Evolutionary conservation across 2,797 vertebrate species (phyloP).

Genomic region (Dromococcyx pavoninus): DNA sequence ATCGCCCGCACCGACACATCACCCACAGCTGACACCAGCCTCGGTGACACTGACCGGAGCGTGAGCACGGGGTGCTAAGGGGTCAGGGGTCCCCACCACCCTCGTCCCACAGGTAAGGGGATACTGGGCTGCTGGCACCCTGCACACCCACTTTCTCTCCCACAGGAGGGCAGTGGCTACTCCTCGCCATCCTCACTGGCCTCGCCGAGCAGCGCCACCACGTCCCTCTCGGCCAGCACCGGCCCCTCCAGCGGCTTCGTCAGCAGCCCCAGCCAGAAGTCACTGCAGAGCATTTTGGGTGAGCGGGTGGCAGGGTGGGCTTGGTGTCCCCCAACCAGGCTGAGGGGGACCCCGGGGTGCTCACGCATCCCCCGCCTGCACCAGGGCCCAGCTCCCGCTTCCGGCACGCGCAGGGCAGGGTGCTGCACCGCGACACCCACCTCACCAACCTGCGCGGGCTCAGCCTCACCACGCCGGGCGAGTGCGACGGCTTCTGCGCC

Average conservation of each 20-base stretch:
- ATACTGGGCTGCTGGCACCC: not conserved
- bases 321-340: accelerated
- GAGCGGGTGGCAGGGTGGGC: not conserved
- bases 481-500: conserved; percentile 90
- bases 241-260: conserved; percentile 87
- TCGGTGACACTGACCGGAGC: not conserved
- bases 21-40: not conserved
- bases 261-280: conserved; percentile 86
- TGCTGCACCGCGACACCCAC: conserved; percentile 89
- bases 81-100: accelerated
- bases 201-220: conserved; percentile 78
- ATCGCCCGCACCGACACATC: not conserved
- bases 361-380: accelerated
- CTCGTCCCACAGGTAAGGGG: not conserved
- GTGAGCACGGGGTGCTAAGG: conserved; percentile 49
- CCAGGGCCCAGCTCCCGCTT: conserved; percentile 92
- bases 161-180: conserved; percentile 74
- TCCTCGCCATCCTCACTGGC: conserved; percentile 85
- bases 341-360: accelerated
- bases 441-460: conserved; percentile 91
- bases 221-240: conserved; percentile 84
- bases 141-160: not conserved
- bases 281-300: conserved; percentile 90
- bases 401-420: conserved; percentile 85
- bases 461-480: conserved; percentile 93